A percentile compares a stretch with the other conserved stretches of the same genome.
phyloP scores from a whole-genome alignment of 2,113 vertebrate genomes.

The Pelvicachromis taeniatus region DNA sequence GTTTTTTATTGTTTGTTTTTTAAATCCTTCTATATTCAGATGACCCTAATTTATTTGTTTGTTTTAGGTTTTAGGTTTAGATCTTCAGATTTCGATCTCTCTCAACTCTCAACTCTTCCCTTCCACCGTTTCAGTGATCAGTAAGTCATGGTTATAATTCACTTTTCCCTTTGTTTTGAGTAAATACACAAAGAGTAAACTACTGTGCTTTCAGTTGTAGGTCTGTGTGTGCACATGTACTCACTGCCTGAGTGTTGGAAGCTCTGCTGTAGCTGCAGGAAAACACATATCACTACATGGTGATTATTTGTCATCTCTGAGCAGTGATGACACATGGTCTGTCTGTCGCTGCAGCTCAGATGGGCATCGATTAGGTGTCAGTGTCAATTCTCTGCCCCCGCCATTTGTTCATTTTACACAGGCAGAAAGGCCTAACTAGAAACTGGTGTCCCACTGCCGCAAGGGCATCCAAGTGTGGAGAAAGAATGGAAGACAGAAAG shows the following conservation, averaged over 20 bases:
- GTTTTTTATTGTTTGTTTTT: neutral
- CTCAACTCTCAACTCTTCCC: neutral
- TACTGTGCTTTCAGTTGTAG: neutral
- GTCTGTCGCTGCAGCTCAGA: slow-evolving; percentile 34
- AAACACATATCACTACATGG: neutral
- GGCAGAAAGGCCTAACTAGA: neutral
- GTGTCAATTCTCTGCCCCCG: slow-evolving; percentile 7
- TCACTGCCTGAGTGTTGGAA: neutral
- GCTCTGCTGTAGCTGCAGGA: slow-evolving; percentile 12
- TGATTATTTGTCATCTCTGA: slow-evolving; percentile 49
- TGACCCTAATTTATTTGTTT: neutral
- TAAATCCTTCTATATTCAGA: neutral
- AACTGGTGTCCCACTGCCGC: neutral
- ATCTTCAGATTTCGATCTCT: neutral
- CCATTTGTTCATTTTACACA: slow-evolving; percentile 23
- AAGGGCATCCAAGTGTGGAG: neutral
- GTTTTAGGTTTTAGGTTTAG: neutral
- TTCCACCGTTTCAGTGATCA: neutral
- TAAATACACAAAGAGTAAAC: neutral
- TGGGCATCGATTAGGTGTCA: slow-evolving; percentile 57
- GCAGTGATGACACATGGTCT: slow-evolving; percentile 21
- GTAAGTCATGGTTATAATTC: neutral
- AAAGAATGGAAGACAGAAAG: neutral
- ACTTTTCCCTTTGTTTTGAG: neutral
- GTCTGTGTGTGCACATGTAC: neutral